phyloP scores from a whole-genome alignment of 2,888 invertebrate species.

The Cryptus viduatorius region DNA sequence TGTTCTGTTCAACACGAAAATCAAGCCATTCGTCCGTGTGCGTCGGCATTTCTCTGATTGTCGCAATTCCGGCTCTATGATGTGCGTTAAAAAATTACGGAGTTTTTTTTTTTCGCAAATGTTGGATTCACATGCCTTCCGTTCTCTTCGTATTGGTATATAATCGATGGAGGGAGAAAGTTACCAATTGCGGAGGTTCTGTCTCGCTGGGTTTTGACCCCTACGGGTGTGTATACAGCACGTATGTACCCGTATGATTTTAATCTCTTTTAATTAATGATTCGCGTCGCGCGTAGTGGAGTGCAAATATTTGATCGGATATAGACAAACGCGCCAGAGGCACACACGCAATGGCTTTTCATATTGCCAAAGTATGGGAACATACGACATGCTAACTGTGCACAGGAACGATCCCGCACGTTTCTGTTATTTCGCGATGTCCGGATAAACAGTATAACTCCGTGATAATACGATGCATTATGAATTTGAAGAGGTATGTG shows the following conservation, averaged over 20 bases:
- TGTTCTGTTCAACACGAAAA: not conserved
- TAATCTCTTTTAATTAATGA: slow-evolving; percentile 75
- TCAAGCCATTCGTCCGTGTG: slow-evolving; percentile 19
- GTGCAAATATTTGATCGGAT: slow-evolving; percentile 76
- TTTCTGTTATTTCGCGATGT: not conserved
- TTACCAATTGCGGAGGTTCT: slow-evolving; percentile 47
- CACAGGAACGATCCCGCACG: not conserved
- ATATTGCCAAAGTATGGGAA: slow-evolving; percentile 43
- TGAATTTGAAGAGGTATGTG: not conserved
- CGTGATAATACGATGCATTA: slow-evolving; percentile 10
- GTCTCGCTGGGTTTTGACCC: slow-evolving; percentile 37
- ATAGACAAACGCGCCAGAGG: slow-evolving; percentile 63
- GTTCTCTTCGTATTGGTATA: slow-evolving; percentile 14
- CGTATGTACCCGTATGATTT: slow-evolving; percentile 67
- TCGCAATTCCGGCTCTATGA: slow-evolving; percentile 32
- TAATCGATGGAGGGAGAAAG: slow-evolving; percentile 39
- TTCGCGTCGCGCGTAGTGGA: slow-evolving; percentile 61
- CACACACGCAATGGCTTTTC: slow-evolving; percentile 38
- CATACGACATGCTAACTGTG: not conserved
- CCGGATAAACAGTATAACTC: slow-evolving; percentile 2
- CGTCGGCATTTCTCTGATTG: slow-evolving; percentile 38
- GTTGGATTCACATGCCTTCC: slow-evolving; percentile 15
- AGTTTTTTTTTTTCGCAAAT: slow-evolving; percentile 1
- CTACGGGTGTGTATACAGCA: not conserved
- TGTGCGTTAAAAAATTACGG: not conserved